phyloP scores from a whole-genome alignment of 2,797 vertebrate species.

The Hirundo rustica region DNA sequence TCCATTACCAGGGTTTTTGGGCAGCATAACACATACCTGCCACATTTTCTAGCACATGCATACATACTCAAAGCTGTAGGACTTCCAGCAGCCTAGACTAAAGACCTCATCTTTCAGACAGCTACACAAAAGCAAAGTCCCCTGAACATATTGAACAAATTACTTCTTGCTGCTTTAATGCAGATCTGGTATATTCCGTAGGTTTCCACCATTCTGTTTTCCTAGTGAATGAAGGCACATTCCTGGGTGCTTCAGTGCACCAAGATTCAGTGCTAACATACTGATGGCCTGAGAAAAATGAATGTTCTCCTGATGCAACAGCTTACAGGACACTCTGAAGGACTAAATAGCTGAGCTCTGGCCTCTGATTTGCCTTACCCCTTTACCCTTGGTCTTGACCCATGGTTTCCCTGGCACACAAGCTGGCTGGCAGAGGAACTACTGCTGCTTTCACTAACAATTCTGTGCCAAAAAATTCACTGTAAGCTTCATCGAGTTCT shows the following conservation, averaged over 20 bases:
- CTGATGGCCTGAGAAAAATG: not conserved
- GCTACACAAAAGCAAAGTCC: not conserved
- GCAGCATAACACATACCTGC: not conserved
- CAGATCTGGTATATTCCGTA: not conserved
- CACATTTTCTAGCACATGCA: not conserved
- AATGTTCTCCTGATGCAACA: not conserved
- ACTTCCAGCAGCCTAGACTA: not conserved
- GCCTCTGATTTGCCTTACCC: not conserved
- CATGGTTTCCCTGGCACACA: not conserved
- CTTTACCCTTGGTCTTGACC: not conserved
- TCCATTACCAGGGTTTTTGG: not conserved
- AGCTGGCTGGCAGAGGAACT: not conserved
- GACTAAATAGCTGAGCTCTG: not conserved
- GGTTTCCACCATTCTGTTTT: not conserved
- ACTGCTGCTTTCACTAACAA: not conserved
- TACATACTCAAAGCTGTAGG: not conserved
- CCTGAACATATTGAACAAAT: not conserved
- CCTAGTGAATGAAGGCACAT: not conserved
- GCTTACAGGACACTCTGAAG: not conserved
- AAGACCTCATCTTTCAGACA: not conserved
- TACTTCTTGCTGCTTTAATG: not conserved
- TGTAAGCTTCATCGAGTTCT: not conserved
- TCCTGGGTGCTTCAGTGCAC: not conserved
- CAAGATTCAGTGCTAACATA: not conserved
- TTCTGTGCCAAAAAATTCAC: not conserved